Percentiles rank a stretch among this genome's conserved stretches.
These are phyloP conservation scores for Muscina levida DNA, from an alignment of 2,888 invertebrate species.

Conservation along the genomic window DNA sequence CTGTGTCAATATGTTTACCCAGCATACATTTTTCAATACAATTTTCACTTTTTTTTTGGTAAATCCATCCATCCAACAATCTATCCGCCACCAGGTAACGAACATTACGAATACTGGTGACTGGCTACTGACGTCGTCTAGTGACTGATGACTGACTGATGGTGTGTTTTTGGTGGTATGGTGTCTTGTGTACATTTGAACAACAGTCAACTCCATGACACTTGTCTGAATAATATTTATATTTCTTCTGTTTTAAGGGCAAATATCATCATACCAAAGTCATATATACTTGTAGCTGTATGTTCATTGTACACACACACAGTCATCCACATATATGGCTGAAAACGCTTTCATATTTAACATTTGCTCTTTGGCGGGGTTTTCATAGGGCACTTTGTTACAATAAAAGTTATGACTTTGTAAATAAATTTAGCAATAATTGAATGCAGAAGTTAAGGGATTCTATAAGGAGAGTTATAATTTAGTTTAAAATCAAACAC, in stretches of 20 bases:
- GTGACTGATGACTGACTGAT: not conserved
- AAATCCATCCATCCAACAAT: slow-evolving; percentile 48
- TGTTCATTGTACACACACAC: too few relatives aligned
- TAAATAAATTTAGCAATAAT: too few relatives aligned
- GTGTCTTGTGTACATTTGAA: slow-evolving; percentile 12
- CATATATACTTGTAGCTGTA: slow-evolving; percentile 5
- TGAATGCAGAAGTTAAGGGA: too few relatives aligned
- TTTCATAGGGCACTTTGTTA: slow-evolving; percentile 30
- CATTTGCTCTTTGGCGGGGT: slow-evolving; percentile 56
- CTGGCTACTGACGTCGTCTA: too few relatives aligned
- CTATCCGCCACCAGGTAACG: slow-evolving; percentile 16
- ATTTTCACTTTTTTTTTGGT: slow-evolving; percentile 60
- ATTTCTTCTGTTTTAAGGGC: slow-evolving; percentile 47
- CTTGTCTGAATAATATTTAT: slow-evolving; percentile 47
- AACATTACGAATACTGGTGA: not conserved
- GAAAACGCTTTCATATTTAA: slow-evolving; percentile 60
- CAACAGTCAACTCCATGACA: slow-evolving; percentile 53
- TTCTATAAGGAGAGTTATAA: too few relatives aligned
- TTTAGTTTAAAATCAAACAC: too few relatives aligned
- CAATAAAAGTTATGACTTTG: too few relatives aligned
- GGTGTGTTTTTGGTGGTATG: not conserved
- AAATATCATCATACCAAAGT: slow-evolving; percentile 55
- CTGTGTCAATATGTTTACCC: slow-evolving; percentile 60
- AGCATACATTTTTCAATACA: slow-evolving; percentile 44
- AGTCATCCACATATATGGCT: not conserved